Percentiles rank a stretch among this genome's conserved stretches.
These are phyloP conservation scores for Ctenopoma multispine DNA, from an alignment of 2,797 vertebrate genomes.

Conservation along the genomic window DNA sequence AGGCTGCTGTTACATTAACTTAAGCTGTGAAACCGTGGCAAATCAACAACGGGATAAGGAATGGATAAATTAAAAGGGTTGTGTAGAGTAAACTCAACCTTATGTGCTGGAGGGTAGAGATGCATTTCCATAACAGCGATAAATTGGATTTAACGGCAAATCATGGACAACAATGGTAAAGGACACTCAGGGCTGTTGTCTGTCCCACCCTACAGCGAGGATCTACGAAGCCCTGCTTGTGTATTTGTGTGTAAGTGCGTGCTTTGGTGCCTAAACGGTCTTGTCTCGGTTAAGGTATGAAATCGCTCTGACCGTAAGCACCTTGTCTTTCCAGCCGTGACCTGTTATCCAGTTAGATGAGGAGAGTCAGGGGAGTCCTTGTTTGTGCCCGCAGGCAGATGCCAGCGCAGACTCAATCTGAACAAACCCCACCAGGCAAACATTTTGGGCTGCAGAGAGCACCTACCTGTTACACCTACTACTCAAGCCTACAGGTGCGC, in stretches of 20 bases:
- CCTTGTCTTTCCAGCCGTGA: constrained; percentile 75
- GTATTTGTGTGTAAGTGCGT: constrained; percentile 30
- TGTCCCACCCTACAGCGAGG: constrained; percentile 73
- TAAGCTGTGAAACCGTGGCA: constrained; percentile 59
- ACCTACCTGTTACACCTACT: constrained; percentile 61
- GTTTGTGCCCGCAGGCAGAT: constrained; percentile 62
- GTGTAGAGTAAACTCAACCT: constrained; percentile 73
- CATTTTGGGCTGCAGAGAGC: constrained; percentile 1
- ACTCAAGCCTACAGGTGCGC: constrained; percentile 51
- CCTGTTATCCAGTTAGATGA: constrained; percentile 83
- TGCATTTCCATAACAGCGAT: constrained; percentile 86
- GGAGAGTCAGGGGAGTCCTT: constrained; percentile 59
- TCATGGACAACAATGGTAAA: constrained; percentile 84
- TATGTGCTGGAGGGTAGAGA: constrained; percentile 75
- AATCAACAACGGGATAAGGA: constrained; percentile 69
- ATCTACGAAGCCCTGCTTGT: constrained; percentile 51
- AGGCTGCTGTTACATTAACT: constrained; percentile 71
- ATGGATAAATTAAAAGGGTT: constrained; percentile 64
- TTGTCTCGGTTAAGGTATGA: constrained; percentile 82
- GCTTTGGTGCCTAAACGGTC: constrained; percentile 55
- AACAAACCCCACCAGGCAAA: constrained; percentile 29
- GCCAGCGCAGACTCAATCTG: constrained; percentile 55
- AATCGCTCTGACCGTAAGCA: constrained; percentile 84
- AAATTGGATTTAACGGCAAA: constrained; percentile 89
- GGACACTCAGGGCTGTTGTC: constrained; percentile 64